Conservation (phyloP, 2,888 invertebrate genomes). For the Sycophila texana region DNA sequence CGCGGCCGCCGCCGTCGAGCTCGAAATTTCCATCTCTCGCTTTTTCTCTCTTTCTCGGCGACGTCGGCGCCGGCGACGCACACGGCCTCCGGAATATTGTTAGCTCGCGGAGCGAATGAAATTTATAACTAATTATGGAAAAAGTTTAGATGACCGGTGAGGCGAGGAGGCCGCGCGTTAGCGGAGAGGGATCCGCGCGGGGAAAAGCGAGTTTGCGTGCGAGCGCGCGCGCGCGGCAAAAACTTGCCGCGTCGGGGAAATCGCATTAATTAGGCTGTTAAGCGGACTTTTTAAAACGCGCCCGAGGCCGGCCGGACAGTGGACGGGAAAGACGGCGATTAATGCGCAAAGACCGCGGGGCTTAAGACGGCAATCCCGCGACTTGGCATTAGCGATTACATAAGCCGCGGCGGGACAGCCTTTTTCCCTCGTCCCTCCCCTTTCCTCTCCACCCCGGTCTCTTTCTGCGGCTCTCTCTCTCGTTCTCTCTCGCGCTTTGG, state of each 20-base stretch:
- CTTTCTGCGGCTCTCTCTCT: background rate
- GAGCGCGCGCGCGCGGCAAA: background rate
- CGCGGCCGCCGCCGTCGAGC: constrained; percentile 8
- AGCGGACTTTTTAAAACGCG: constrained; percentile 60
- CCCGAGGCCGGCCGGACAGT: background rate
- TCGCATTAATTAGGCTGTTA: constrained; percentile 69
- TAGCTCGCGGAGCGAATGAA: constrained; percentile 68
- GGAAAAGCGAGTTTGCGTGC: constrained; percentile 56
- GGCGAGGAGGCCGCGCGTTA: background rate
- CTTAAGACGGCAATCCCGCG: constrained; percentile 65
- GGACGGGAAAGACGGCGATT: background rate
- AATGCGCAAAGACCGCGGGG: constrained; percentile 43
- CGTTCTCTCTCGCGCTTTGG: background rate
- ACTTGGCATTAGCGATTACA: constrained; percentile 54
- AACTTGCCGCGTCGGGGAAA: constrained; percentile 63
- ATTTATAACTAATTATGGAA: constrained; percentile 74
- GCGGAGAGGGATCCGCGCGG: constrained; percentile 12
- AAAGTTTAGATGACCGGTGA: constrained; percentile 70
- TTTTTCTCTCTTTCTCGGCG: constrained; percentile 38
- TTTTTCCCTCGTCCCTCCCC: background rate
- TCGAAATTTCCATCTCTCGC: constrained; percentile 55
- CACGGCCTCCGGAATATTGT: constrained; percentile 67
- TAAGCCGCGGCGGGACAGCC: background rate
- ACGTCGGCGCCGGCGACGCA: constrained; percentile 26
- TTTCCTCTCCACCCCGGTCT: background rate